A percentile compares a stretch with the other conserved stretches of the same genome.
These are phyloP conservation scores for Hylomyscus alleni DNA, from an alignment of 2,797 vertebrate species.

Conservation along the genomic window DNA sequence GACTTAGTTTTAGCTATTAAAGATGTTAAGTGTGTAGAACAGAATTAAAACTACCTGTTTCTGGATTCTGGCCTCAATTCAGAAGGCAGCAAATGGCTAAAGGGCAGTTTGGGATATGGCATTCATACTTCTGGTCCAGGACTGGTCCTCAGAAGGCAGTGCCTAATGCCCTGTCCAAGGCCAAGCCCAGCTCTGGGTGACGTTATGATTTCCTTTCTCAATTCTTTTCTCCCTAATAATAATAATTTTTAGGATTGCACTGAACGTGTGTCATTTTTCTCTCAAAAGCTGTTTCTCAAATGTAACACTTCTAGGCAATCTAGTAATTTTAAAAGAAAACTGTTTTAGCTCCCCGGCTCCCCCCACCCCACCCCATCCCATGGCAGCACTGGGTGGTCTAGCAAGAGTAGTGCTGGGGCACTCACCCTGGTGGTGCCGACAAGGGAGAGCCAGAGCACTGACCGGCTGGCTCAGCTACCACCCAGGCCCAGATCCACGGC, in stretches of 20 bases:
- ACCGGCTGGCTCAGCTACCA: no score
- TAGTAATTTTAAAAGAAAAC: background rate
- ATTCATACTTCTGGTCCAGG: background rate
- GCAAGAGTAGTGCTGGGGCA: no score
- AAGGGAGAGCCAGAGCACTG: no score
- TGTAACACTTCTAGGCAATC: constrained; percentile 24
- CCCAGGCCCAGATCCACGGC: no score
- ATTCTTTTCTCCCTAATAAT: background rate
- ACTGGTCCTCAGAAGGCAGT: background rate
- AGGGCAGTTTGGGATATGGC: constrained; percentile 2
- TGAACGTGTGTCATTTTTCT: background rate
- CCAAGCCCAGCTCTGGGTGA: background rate
- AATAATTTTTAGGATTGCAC: constrained; percentile 6
- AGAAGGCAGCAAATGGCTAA: background rate
- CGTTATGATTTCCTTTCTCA: background rate
- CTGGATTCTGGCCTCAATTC: background rate
- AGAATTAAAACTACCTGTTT: constrained; percentile 49
- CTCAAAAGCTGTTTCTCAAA: background rate
- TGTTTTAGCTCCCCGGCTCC: background rate
- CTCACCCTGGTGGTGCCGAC: no score
- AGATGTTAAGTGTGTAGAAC: background rate
- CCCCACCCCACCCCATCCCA: background rate
- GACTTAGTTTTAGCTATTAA: background rate
- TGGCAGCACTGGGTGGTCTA: no score
- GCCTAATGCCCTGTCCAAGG: background rate